A percentile compares a stretch with the other conserved stretches of the same genome.
phyloP scores from a whole-genome alignment of 2,113 vertebrate species.

The Strix uralensis region DNA sequence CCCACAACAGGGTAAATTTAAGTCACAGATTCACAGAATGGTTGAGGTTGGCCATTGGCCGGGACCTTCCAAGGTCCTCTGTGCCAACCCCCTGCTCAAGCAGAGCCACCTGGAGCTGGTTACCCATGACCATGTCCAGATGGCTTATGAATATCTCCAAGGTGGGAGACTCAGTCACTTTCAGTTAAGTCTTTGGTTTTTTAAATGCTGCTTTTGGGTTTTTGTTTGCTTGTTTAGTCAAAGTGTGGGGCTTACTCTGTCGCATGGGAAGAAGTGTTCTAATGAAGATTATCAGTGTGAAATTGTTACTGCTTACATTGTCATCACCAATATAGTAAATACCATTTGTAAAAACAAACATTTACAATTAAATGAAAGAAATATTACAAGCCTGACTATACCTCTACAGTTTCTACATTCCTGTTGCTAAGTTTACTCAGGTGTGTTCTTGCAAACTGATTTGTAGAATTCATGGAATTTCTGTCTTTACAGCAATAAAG shows the following conservation, averaged over 20 bases:
- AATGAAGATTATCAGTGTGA: background rate
- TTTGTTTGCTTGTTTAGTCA: background rate
- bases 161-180: background rate
- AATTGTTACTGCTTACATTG: background rate
- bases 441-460: background rate
- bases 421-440: background rate
- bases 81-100: background rate
- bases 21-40: background rate
- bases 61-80: background rate
- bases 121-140: background rate
- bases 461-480: background rate
- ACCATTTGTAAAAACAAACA: background rate
- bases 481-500: background rate
- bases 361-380: background rate
- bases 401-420: background rate
- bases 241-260: background rate
- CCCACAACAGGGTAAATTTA: background rate
- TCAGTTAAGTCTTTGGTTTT: background rate
- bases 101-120: background rate
- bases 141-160: background rate
- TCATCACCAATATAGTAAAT: background rate
- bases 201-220: background rate
- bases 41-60: too few species aligned
- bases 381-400: background rate
- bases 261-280: background rate